Conservation (phyloP, 2,797 vertebrate species). For the Salarias fasciatus region DNA sequence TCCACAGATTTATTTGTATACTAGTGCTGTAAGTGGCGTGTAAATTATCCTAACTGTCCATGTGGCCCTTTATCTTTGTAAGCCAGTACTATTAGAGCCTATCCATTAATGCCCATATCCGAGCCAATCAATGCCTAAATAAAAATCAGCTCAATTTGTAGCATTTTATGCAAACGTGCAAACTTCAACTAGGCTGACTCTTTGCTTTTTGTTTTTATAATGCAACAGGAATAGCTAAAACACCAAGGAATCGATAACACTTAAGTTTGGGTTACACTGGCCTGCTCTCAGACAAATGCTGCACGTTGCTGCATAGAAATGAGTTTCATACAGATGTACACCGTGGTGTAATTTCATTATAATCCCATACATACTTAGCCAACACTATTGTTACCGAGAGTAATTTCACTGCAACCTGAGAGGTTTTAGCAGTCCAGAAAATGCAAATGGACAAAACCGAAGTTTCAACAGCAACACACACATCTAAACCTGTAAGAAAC, state of each 20-base stretch:
- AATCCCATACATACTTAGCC: conserved; percentile 68
- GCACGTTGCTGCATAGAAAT: conserved; percentile 73
- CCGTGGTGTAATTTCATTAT: conserved; percentile 73
- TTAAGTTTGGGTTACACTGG: conserved; percentile 76
- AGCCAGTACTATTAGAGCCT: conserved; percentile 83
- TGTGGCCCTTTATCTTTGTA: conserved; percentile 87
- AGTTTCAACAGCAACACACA: background rate
- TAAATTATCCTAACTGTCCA: conserved; percentile 88
- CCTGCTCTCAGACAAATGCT: conserved; percentile 69
- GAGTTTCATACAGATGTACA: conserved; percentile 66
- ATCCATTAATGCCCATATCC: conserved; percentile 82
- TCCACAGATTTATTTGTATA: conserved; percentile 87
- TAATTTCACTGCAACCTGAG: conserved; percentile 50
- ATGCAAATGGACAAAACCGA: background rate
- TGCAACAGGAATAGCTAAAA: conserved; percentile 77
- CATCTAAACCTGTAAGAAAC: too few species aligned
- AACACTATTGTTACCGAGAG: conserved; percentile 52
- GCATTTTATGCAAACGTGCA: conserved; percentile 77
- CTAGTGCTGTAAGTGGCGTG: conserved; percentile 88
- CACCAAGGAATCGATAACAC: conserved; percentile 79
- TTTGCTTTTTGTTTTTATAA: conserved; percentile 75
- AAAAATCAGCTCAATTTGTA: conserved; percentile 81
- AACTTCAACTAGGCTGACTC: conserved; percentile 67
- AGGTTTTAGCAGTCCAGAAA: conserved; percentile 30
- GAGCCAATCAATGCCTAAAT: conserved; percentile 84